Evolutionary conservation across 2,797 vertebrate genomes (phyloP).

Genomic region (Decapterus maruadsi): DNA sequence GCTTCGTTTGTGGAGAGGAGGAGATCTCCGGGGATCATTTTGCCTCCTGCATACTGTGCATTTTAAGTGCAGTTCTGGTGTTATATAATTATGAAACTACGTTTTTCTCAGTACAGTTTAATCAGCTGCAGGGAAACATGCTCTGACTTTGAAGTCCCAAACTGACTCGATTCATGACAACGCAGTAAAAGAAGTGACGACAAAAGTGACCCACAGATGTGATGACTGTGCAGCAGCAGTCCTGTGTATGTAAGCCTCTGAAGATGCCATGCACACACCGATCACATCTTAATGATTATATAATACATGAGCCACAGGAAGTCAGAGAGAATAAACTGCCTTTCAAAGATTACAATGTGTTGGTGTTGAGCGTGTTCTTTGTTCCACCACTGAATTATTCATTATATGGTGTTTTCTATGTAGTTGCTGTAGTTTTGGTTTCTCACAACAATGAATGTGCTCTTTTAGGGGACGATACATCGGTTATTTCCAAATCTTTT

Average conservation of each 20-base stretch:
- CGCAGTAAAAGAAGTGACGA: constrained; percentile 18
- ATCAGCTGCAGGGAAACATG: background rate
- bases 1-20: background rate
- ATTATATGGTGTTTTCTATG: background rate
- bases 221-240: background rate
- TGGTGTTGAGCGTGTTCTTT: background rate
- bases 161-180: constrained; percentile 10
- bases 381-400: background rate
- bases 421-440: background rate
- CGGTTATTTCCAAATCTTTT: too few relatives aligned
- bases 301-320: background rate
- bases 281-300: constrained; percentile 28
- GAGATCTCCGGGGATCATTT: background rate
- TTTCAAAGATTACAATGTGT: background rate
- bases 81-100: background rate
- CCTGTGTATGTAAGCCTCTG: background rate
- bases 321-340: background rate
- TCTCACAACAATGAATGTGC: too few relatives aligned
- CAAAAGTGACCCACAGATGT: constrained; percentile 11
- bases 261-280: constrained; percentile 16
- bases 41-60: too few relatives aligned
- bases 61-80: background rate
- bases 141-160: background rate
- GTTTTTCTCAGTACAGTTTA: background rate
- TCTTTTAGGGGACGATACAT: too few relatives aligned